phyloP scores from a whole-genome alignment of 2,797 vertebrate species.

The Acanthurus lineatus region DNA sequence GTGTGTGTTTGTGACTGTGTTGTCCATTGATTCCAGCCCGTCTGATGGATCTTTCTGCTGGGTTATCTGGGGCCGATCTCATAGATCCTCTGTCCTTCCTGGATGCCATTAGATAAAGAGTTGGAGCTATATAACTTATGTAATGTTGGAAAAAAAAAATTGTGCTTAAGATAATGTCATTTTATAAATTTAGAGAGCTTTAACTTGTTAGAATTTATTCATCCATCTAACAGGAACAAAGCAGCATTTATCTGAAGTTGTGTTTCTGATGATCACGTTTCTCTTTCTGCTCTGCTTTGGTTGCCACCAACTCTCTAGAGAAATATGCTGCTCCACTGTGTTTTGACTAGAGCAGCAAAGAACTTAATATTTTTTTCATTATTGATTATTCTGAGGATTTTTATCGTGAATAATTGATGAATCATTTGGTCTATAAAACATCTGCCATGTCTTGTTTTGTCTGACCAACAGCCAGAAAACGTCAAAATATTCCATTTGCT shows the following conservation, averaged over 20 bases:
- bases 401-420: not conserved
- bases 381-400: not conserved
- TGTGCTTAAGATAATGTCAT: not conserved
- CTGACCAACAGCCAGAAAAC: not conserved
- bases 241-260: not conserved
- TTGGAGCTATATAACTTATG: slow-evolving; percentile 7
- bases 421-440: not conserved
- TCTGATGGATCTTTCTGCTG: slow-evolving; percentile 59
- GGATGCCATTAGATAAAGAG: slow-evolving; percentile 30
- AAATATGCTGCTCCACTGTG: not conserved
- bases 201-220: not conserved
- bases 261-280: not conserved
- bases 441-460: too few species aligned
- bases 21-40: slow-evolving; percentile 56
- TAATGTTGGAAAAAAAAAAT: not conserved
- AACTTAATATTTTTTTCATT: not conserved
- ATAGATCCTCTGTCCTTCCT: slow-evolving; percentile 45
- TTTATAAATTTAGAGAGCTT: not conserved
- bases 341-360: not conserved
- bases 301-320: not conserved
- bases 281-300: not conserved
- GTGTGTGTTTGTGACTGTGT: slow-evolving; percentile 42
- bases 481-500: not conserved
- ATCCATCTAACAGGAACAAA: not conserved
- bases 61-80: slow-evolving; percentile 52